Conservation (phyloP, 1,140 invertebrate genomes). For the Phymastichus coffea region DNA sequence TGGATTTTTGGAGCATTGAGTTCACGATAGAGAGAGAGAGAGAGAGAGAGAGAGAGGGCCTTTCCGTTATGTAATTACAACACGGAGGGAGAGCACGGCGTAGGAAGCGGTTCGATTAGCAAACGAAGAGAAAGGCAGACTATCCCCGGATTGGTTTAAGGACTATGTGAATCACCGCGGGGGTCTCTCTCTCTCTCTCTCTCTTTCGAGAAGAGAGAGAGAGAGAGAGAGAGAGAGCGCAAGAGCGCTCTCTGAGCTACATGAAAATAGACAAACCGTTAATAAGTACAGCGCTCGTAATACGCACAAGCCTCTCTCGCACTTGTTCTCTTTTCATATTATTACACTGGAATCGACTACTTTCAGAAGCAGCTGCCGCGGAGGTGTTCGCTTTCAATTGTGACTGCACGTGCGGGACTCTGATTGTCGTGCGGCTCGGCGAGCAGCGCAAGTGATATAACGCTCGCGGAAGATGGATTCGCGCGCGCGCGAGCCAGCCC, state of each 20-base stretch:
- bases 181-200: conserved; percentile 34
- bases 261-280: conserved; percentile 33
- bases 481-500: conserved; percentile 2
- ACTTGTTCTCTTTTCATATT: no score
- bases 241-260: conserved; percentile 25
- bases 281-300: not conserved
- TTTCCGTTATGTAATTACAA: conserved; percentile 32
- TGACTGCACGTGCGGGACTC: not conserved
- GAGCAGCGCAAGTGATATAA: no score
- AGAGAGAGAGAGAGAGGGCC: conserved; percentile 4
- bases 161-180: conserved; percentile 54
- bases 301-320: conserved; percentile 2
- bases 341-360: no score
- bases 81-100: conserved; percentile 36
- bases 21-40: not conserved
- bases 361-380: no score
- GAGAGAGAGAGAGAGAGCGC: not conserved
- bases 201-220: no score
- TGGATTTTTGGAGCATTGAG: no score
- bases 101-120: conserved; percentile 59
- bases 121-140: conserved; percentile 57
- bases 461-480: not conserved
- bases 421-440: no score
- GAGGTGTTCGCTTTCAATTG: not conserved
- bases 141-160: conserved; percentile 54